Evolutionary conservation across 2,888 invertebrate species (phyloP).

Genomic region (Linyphia triangularis): DNA sequence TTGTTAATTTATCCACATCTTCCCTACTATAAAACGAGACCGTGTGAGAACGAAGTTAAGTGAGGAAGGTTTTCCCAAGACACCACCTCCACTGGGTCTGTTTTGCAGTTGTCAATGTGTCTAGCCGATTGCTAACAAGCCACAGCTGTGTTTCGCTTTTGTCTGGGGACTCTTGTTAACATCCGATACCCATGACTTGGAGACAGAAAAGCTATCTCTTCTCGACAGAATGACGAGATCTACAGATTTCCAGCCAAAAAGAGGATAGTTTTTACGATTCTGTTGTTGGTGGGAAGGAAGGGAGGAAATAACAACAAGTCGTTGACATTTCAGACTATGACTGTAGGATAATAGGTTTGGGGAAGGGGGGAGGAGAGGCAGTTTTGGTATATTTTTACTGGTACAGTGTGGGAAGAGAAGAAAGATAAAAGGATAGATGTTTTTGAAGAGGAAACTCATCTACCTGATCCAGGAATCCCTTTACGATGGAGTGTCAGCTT

Average conservation of each 20-base stretch:
- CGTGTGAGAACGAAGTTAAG: too few species aligned
- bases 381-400: too few species aligned
- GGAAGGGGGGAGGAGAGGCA: neutral
- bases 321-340: neutral
- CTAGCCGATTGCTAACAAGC: neutral
- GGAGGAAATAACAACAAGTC: slow-evolving; percentile 3
- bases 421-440: too few species aligned
- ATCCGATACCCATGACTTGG: neutral
- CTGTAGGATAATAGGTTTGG: neutral
- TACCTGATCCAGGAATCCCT: too few species aligned
- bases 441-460: too few species aligned
- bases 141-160: too few species aligned
- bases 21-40: too few species aligned
- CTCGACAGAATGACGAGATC: neutral
- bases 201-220: neutral
- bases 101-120: neutral
- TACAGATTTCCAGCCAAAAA: neutral
- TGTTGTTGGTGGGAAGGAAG: too few species aligned
- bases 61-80: neutral
- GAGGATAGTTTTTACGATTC: neutral
- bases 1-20: too few species aligned
- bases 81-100: neutral
- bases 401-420: too few species aligned
- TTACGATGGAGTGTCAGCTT: too few species aligned
- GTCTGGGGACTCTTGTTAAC: neutral